Evolutionary conservation across 2,797 vertebrate genomes (phyloP), one percentile per base, ranked within the genome.

Genomic region (Furcifer pardalis): DNA sequence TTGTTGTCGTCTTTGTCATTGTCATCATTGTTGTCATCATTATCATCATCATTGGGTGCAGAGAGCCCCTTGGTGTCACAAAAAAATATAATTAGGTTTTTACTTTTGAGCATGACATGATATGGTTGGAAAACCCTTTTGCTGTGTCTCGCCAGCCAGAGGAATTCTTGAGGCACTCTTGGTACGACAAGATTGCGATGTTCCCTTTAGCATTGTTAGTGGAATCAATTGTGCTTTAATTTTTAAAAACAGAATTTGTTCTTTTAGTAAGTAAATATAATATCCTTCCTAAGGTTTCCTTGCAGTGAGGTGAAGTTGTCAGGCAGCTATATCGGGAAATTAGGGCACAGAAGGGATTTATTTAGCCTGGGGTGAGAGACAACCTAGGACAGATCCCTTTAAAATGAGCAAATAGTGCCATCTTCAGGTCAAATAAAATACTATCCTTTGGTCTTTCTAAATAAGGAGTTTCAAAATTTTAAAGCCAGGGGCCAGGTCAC

Each of bases 391-490:
- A 0, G 1, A 7, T 12, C 0, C 6, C 37, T 44, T 79, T 89
- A 86, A 89, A 80, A 82, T 63, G 3, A 81, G 59, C 88, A 79
- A 87, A 91, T 82, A 86, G 77, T 80, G 86, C 85, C 92, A 87
- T 87, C 84, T 79, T 80, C 88, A 84, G 92, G 87, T 80, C 66
- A 21, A 42, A 74, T 2, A 5, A n/a, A 81, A 84, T 27, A n/a
- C n/a, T 32, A 65, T 10, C 10, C 23, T 65, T 30, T 12, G 3
- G 9, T 30, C n/a, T 65, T 65, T 65, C n/a, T 65, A n/a, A n/a
- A n/a, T n/a, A n/a, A n/a, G n/a, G n/a, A n/a, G n/a, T n/a, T n/a
- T n/a, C n/a, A n/a, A n/a, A n/a, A n/a, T n/a, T n/a, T n/a, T n/a
- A n/a, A n/a, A n/a, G n/a, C n/a, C n/a, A n/a, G n/a, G n/a, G n/a